Conservation (phyloP, 2,797 vertebrate species). For the Enteromius anoplus region DNA sequence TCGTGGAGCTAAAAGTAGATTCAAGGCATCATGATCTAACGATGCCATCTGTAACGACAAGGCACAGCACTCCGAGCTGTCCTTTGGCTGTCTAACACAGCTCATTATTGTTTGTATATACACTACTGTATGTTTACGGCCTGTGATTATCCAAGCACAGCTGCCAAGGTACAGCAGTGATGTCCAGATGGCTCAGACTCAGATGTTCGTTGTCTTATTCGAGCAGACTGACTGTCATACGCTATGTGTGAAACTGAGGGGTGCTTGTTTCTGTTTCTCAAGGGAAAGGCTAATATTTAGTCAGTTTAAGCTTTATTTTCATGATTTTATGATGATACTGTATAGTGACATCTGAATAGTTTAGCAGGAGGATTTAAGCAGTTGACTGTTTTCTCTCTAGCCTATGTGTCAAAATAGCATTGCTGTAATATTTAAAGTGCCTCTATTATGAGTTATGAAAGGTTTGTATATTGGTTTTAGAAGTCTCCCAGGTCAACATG, state of each 20-base stretch:
- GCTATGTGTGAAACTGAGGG: conserved; percentile 8
- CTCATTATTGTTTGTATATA: conserved; percentile 58
- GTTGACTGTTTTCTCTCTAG: neutral
- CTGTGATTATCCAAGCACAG: conserved; percentile 60
- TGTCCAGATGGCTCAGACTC: conserved; percentile 65
- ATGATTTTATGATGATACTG: neutral
- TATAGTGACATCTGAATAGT: neutral
- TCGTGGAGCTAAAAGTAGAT: conserved; percentile 44
- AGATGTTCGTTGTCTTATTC: conserved; percentile 32
- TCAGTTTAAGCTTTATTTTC: neutral
- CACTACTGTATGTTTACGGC: conserved; percentile 71
- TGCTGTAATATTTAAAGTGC: neutral
- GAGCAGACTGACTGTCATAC: conserved; percentile 5
- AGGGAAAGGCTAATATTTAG: neutral
- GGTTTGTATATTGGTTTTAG: no score
- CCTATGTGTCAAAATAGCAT: neutral
- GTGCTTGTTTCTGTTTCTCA: conserved; percentile 50
- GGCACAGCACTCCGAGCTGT: conserved; percentile 33
- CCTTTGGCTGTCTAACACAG: conserved; percentile 52
- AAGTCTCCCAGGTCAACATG: no score
- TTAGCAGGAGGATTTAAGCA: neutral
- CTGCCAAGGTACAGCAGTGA: conserved; percentile 61
- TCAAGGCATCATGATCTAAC: conserved; percentile 56
- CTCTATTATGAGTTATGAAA: no score
- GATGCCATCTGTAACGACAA: conserved; percentile 61